phyloP scores from a whole-genome alignment of 2,797 vertebrate genomes.

The Natrix natrix region DNA sequence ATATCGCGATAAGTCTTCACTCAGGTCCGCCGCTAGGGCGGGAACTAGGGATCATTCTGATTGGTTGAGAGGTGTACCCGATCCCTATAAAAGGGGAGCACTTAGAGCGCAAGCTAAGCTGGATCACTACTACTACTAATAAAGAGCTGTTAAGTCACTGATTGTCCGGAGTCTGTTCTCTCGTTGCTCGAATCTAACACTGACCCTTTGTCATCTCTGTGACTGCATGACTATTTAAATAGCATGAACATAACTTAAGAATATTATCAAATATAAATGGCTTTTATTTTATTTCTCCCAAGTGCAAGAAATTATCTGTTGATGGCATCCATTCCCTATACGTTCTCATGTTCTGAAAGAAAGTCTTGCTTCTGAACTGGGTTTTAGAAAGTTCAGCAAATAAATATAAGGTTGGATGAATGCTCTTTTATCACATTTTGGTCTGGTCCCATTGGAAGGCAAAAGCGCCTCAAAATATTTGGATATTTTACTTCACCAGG shows the following conservation, averaged over 20 bases:
- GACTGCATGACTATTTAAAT: conserved; percentile 51
- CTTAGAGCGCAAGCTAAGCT: no score
- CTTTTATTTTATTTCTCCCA: conserved; percentile 48
- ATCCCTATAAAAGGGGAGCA: no score
- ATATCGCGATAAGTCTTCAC: no score
- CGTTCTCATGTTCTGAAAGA: conserved; percentile 42
- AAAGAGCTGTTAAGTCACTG: no score
- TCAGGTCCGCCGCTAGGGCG: no score
- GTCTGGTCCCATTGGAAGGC: conserved; percentile 41
- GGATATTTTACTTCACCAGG: neutral
- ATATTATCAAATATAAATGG: conserved; percentile 10
- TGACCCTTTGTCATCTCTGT: conserved; percentile 30
- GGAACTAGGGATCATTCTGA: no score
- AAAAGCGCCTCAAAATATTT: conserved; percentile 55
- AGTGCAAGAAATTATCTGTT: conserved; percentile 51
- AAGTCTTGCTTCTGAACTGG: conserved; percentile 48
- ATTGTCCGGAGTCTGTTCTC: no score
- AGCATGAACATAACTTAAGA: conserved; percentile 36
- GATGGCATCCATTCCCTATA: conserved; percentile 30
- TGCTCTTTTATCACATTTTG: conserved; percentile 57
- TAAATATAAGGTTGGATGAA: conserved; percentile 41
- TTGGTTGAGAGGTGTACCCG: no score
- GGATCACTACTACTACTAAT: no score
- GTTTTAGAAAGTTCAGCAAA: conserved; percentile 56
- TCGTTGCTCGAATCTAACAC: no score